Conservation (phyloP, 2,113 vertebrate species). For the Promerops cafer region DNA sequence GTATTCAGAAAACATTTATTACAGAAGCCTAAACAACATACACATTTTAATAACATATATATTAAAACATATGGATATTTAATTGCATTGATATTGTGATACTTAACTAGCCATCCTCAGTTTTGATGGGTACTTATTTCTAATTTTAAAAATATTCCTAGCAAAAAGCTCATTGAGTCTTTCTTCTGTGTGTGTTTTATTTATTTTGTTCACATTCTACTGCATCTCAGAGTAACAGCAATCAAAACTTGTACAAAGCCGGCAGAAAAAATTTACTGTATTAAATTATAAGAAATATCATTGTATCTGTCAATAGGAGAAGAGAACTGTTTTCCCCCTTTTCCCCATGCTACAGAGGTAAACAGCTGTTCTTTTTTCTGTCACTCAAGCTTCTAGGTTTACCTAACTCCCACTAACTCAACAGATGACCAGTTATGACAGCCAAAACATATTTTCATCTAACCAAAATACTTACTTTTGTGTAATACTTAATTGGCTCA, state of each 20-base stretch:
- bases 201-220: not conserved
- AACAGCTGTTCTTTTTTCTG: not conserved
- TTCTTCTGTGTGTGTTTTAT: not conserved
- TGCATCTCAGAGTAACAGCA: not conserved
- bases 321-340: not conserved
- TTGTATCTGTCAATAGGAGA: not conserved
- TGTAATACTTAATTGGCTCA: not conserved
- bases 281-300: not conserved
- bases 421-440: rapidly evolving
- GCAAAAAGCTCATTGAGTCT: not conserved
- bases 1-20: not conserved
- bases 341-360: not conserved
- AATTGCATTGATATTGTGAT: not conserved
- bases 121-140: not conserved
- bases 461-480: not conserved
- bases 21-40: not conserved
- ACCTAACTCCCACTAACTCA: not conserved
- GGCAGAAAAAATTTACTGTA: not conserved
- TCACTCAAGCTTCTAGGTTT: not conserved
- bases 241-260: not conserved
- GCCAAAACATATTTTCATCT: not conserved
- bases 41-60: not conserved
- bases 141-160: not conserved
- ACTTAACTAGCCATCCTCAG: not conserved
- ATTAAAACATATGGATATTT: not conserved